Evolutionary conservation across 2,888 invertebrate genomes (phyloP), one percentile per base, ranked within the genome.

Genomic region (Heliothis peltigera): DNA sequence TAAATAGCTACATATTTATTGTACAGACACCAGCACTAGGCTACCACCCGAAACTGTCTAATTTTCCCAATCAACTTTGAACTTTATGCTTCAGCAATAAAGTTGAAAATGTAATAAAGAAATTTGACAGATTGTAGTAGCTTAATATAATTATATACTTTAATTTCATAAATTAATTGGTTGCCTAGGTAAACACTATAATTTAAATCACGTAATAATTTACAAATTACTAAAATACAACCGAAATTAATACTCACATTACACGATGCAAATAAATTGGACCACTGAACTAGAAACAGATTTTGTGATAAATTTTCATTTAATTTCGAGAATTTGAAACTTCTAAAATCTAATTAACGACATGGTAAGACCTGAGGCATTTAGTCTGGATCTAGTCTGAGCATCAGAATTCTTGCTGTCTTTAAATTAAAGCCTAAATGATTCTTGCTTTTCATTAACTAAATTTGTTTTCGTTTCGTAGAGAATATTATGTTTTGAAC

Each of bases 291-390:
- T 73, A 56, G 8, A 55, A 57, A 52, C 42, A 8, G 12, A 61
- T 46, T 59, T 17, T 10, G 12, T 7, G 47, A 62, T 44, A 56
- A 4, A 54, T 8, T 49, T 5, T 39, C 7, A 52, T 61, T 63
- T 54, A 2, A 12, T n/a, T 48, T 22, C 42, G 5, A 52, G 44
- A 54, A 53, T 7, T n/a, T 49, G 53, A 53, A 67, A 70, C 55
- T 56, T 74, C 28, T 62, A 52, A 63, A 64, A 67, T 54, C 61
- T 74, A 70, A 75, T 74, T 75, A 60, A 66, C 66, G 35, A 63
- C 56, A 47, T 22, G 48, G 25, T 55, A 43, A 74, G 54, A 44
- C 58, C 32, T 58, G 18, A 1, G 53, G 54, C 53, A 22, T 55
- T 51, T 42, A 49, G 56, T 48, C 43, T 35, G 10, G 12, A 19